Evolutionary conservation across 2,113 vertebrate genomes (phyloP).

Genomic region (Bos taurus): DNA sequence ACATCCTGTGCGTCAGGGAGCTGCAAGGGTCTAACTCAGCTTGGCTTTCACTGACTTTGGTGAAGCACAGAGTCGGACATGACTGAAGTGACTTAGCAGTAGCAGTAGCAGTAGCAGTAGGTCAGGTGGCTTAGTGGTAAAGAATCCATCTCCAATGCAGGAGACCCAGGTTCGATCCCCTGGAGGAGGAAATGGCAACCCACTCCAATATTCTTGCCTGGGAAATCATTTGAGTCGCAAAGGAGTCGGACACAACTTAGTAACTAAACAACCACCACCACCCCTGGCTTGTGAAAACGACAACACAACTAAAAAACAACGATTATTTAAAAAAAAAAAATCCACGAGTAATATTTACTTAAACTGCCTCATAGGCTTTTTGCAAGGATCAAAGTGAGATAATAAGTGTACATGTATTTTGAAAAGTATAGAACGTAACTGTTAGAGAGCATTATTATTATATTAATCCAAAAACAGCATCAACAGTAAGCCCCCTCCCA

Average conservation of each 20-base stretch:
- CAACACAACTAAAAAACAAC: neutral
- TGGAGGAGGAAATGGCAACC: neutral
- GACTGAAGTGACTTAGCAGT: too few relatives aligned
- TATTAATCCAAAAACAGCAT: neutral
- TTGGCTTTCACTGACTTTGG: neutral
- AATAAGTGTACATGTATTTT: neutral
- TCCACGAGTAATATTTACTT: neutral
- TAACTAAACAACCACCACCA: neutral
- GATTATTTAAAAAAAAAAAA: neutral
- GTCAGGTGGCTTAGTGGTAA: neutral
- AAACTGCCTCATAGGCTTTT: neutral
- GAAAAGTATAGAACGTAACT: neutral
- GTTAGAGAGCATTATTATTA: neutral
- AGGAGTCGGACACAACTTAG: neutral
- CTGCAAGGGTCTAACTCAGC: neutral
- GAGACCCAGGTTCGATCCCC: neutral
- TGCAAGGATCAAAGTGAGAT: neutral
- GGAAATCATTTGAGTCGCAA: neutral
- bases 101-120: neutral
- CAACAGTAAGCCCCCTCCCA: neutral
- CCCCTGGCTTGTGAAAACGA: neutral
- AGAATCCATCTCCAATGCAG: neutral
- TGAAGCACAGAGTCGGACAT: neutral
- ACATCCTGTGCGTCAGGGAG: rapidly evolving
- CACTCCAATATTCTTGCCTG: neutral